Evolutionary conservation across 2,797 vertebrate species (phyloP), one percentile per base, ranked within the genome.

Genomic region (Crypturellus tataupa): DNA sequence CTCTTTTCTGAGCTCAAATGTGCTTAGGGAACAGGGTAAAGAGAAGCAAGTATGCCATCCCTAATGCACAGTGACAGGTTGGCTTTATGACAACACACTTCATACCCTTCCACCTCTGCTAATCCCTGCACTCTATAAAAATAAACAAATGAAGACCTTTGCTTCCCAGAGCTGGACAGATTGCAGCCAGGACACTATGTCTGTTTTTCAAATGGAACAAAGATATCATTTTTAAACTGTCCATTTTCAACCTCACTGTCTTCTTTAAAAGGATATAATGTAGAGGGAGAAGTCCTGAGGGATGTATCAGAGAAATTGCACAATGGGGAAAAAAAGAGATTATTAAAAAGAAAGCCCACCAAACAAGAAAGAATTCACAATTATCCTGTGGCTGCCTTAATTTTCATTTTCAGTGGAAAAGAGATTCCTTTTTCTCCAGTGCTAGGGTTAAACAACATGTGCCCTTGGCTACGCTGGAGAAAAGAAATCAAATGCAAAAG

Each of bases 111-210:
- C 51, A 27, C 25, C 7, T 56, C 10, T 49, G 12, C 33, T 42
- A 17, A 49, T 51, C 25, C n/a, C 29, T 11, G 17, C 18, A 33
- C 42, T 47, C 63, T 29, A 3, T 27, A 44, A 9, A 0, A 0
- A 27, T 46, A 60, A 25, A 7, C 33, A 27, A 35, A 18, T 4
- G 5, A 84, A 40, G 33, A 8, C 33, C 33, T 75, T 79, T 63
- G 3, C 15, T 83, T 83, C 25, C 31, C 56, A 65, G 72, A 62
- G 44, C 17, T 27, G 25, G 29, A 63, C 6, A 1, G n/a, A 27
- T 40, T 5, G 1, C 23, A 78, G 1, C 10, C 27, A 42, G 31
- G 21, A 46, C 35, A 39, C 25, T 25, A 6, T 2, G 12, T 15
- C 7, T 56, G 25, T 13, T 71, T 40, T 71, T 77, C 10, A 60